Conservation (phyloP, 2,888 invertebrate genomes). For the Branchellion lobata region DNA sequence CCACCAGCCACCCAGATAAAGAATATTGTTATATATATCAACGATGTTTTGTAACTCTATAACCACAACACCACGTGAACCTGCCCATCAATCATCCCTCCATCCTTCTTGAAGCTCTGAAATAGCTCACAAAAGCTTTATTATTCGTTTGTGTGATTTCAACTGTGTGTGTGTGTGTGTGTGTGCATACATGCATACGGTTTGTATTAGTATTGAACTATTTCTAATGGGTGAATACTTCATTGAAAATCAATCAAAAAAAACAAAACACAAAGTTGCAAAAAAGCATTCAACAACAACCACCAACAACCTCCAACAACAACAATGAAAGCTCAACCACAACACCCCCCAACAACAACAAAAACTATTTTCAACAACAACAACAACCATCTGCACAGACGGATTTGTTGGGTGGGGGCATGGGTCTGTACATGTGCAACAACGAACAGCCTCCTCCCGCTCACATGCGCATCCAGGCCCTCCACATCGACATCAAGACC, state of each 20-base stretch:
- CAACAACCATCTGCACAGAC: constrained; percentile 19
- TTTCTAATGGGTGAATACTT: no score
- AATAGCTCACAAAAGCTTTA: not conserved
- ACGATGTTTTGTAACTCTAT: no score
- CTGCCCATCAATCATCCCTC: no score
- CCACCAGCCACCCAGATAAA: no score
- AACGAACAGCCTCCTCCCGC: constrained; percentile 43
- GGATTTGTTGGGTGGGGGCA: constrained; percentile 31
- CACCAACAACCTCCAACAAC: not conserved
- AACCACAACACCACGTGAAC: no score
- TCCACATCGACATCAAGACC: constrained; percentile 43
- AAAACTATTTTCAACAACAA: not conserved
- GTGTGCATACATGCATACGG: not conserved
- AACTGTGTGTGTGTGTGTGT: constrained; percentile 13
- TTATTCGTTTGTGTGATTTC: not conserved
- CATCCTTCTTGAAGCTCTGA: no score
- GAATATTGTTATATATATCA: no score
- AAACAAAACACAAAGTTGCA: no score
- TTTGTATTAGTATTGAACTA: no score
- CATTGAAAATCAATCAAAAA: no score
- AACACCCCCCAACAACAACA: not conserved
- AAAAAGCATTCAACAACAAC: no score
- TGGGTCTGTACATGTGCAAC: constrained; percentile 43
- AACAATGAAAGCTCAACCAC: not conserved
- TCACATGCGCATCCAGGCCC: constrained; percentile 45